These are phyloP conservation scores for Neoascia interrupta DNA, from an alignment of 2,888 invertebrate genomes.

Conservation along the genomic window DNA sequence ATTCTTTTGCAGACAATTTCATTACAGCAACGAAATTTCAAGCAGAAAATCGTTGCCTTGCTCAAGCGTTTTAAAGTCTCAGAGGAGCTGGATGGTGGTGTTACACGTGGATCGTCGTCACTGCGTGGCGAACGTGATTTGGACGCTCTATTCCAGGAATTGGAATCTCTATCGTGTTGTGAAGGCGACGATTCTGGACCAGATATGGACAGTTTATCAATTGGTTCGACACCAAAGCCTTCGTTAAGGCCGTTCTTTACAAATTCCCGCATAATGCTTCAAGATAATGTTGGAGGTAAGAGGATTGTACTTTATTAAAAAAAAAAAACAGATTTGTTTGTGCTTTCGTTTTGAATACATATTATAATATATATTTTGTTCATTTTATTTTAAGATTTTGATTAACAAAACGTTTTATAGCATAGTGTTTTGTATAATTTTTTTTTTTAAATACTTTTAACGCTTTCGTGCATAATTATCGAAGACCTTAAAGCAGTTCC, in stretches of 20 bases:
- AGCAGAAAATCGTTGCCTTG: conserved; percentile 97
- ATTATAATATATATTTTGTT: conserved; percentile 61
- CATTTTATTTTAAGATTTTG: conserved; percentile 58
- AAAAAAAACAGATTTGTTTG: conserved; percentile 18
- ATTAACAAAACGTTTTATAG: conserved; percentile 25
- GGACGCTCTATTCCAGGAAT: conserved; percentile 96
- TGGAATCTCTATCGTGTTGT: conserved; percentile 94
- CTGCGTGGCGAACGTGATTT: conserved; percentile 91
- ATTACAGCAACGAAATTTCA: conserved; percentile 93
- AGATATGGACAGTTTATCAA: conserved; percentile 96
- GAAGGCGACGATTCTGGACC: conserved; percentile 94
- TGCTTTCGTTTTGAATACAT: conserved; percentile 44
- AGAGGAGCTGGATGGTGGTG: conserved; percentile 90
- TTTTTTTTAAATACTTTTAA: conserved; percentile 31
- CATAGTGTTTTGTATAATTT: conserved; percentile 20
- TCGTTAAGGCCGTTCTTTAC: conserved; percentile 97
- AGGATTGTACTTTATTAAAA: too few relatives aligned
- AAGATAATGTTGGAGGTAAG: conserved; percentile 77
- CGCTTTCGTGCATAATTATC: conserved; percentile 17
- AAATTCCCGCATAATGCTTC: conserved; percentile 89
- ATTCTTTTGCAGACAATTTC: conserved; percentile 76
- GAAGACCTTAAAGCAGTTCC: not conserved
- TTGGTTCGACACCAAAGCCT: conserved; percentile 98
- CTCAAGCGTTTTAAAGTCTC: conserved; percentile 95
- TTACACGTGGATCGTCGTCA: conserved; percentile 82